Evolutionary conservation across 2,797 vertebrate species (phyloP).

Genomic region (Mus spretus): DNA sequence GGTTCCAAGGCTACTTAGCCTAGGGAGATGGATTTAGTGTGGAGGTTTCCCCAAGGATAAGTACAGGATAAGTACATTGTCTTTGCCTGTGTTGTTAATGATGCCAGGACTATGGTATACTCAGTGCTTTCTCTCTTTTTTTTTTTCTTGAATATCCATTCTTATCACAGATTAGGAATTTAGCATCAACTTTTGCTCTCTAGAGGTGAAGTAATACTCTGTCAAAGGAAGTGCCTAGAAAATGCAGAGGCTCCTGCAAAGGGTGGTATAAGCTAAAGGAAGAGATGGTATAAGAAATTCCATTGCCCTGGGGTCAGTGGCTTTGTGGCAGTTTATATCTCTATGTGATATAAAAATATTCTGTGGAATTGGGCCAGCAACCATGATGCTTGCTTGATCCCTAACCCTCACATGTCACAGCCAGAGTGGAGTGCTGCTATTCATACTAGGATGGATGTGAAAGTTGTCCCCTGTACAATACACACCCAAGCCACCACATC

Average conservation of each 20-base stretch:
- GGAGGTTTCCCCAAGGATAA: not conserved
- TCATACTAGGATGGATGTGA: fast-evolving
- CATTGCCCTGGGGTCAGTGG: not conserved
- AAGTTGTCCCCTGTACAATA: not conserved
- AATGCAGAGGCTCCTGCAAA: not conserved
- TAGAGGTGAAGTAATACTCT: not conserved
- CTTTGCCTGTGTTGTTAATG: not conserved
- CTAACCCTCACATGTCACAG: not conserved
- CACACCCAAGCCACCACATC: no score
- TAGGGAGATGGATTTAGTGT: not conserved
- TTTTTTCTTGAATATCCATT: not conserved
- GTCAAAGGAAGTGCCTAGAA: not conserved
- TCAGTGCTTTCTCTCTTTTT: not conserved
- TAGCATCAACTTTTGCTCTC: not conserved
- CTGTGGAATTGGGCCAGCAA: not conserved
- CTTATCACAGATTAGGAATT: not conserved
- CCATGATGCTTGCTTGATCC: not conserved
- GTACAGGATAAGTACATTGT: not conserved
- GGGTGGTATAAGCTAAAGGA: not conserved
- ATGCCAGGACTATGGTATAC: not conserved
- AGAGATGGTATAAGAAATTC: not conserved
- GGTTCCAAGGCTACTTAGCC: not conserved
- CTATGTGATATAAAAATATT: not conserved
- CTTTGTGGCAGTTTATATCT: not conserved
- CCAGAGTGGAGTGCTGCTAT: fast-evolving